Evolutionary conservation across 2,113 vertebrate species (phyloP), one percentile per base, ranked within the genome.

Genomic region (Salvelinus namaycush): DNA sequence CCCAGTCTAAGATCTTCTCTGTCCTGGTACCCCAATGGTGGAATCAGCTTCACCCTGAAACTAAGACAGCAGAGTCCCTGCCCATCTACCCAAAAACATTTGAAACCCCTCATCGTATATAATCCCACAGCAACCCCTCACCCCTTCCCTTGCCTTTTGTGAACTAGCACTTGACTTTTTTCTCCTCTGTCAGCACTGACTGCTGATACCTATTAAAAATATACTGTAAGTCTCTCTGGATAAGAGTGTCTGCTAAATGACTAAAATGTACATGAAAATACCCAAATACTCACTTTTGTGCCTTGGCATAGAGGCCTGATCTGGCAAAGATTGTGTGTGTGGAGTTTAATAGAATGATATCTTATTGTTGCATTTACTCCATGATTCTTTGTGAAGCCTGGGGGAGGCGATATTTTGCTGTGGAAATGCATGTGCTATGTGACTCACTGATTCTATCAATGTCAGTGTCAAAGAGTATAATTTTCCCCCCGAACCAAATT

Each of bases 371-470:
- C n/a, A 4, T 62, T 20, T n/a, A 62, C n/a, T 20, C n/a, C 18
- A 11, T 60, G 14, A 22, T 60, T 22, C 59, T 22, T 75, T 82
- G 69, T 79, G 71, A 62, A 70, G 67, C 66, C 29, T 68, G 1
- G 0, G 22, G 59, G 72, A 70, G 34, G 82, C 82, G 81, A 78
- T 11, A 48, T 81, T 79, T 75, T 71, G 14, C 7, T 78, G 64
- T 39, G 70, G 65, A 83, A 76, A 72, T 68, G 34, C 68, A 73
- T 71, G 20, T 75, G 83, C 82, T 82, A 74, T 68, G 72, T 86
- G 74, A 87, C 66, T 84, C 86, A 83, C 68, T 73, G n/a, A 24
- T 60, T 78, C 81, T 80, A 57, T 71, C 73, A 77, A 71, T 65
- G 59, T 74, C 69, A 54, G 9, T 60, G 48, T 73, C 60, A 48